Evolutionary conservation across 2,113 vertebrate species (phyloP).

Genomic region (Aspiorhynchus laticeps): DNA sequence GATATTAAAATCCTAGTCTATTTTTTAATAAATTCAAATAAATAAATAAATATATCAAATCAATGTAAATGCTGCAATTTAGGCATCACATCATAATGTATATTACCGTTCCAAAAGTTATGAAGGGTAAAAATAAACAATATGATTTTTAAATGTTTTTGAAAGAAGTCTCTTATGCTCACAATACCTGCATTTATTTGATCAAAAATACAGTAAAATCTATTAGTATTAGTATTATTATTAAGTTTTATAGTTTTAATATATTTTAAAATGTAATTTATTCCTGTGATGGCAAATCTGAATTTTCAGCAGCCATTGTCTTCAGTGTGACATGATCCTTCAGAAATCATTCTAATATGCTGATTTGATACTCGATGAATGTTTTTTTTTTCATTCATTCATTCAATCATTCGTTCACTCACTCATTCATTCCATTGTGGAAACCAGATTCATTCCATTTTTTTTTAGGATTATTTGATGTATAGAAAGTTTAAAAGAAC

Average conservation of each 20-base stretch:
- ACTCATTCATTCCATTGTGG: background rate
- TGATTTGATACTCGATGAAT: background rate
- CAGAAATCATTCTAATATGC: background rate
- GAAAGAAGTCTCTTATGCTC: background rate
- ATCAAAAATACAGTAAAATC: no score
- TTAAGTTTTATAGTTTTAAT: background rate
- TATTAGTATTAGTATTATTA: no score
- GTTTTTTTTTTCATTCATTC: background rate
- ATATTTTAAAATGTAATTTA: background rate
- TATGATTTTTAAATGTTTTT: background rate
- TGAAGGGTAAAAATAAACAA: background rate
- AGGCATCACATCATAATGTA: background rate
- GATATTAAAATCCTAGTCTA: no score
- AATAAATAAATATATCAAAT: background rate
- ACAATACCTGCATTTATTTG: no score
- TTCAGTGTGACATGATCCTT: background rate
- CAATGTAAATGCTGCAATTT: background rate
- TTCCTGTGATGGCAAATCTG: background rate
- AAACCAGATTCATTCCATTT: background rate
- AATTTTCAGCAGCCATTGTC: background rate
- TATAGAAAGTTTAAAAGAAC: background rate
- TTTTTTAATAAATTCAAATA: no score
- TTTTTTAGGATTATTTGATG: no score
- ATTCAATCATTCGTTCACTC: no score
- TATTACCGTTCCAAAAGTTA: background rate